Evolutionary conservation across 1,140 invertebrate genomes (phyloP), one percentile per base, ranked within the genome.

Genomic region (Steinernema khuongi): DNA sequence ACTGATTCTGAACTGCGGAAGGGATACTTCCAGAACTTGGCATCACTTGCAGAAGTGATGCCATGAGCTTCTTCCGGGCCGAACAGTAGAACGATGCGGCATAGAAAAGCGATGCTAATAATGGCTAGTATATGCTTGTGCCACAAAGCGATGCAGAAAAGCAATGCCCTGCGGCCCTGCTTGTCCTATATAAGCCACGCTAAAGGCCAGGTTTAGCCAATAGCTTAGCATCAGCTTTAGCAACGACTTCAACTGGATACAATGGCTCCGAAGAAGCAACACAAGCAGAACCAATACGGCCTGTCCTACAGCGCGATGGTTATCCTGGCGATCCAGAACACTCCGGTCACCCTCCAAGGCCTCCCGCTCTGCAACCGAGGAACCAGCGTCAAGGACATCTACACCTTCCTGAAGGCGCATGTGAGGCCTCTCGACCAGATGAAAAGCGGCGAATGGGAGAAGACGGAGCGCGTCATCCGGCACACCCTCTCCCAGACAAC

Each of bases 201-300:
- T n/a, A n/a, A n/a, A n/a, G n/a, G n/a, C n/a, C n/a, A n/a, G n/a
- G n/a, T n/a, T n/a, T n/a, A n/a, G n/a, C n/a, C n/a, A n/a, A n/a
- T n/a, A n/a, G n/a, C n/a, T n/a, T n/a, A n/a, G n/a, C 36, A 41
- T 41, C n/a, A 41, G 36, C 36, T 11, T 41, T 41, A 41, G 36
- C 7, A 41, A 41, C 36, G n/a, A n/a, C 7, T 41, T 41, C n/a
- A n/a, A n/a, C n/a, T n/a, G n/a, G n/a, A n/a, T 41, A 11, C 36
- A 41, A 41, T 41, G 36, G 36, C 36, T 41, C 36, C 7, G 7
- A 7, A n/a, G 7, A 11, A 7, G 7, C 36, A 41, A 22, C 50
- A 60, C 50, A 60, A 60, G 50, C 50, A 60, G 19, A 60, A 60
- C 50, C 14, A 60, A 26, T 60, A 14, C 50, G 50, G 50, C 7